phyloP scores from a whole-genome alignment of 2,797 vertebrate species.

The Denticeps clupeoides region DNA sequence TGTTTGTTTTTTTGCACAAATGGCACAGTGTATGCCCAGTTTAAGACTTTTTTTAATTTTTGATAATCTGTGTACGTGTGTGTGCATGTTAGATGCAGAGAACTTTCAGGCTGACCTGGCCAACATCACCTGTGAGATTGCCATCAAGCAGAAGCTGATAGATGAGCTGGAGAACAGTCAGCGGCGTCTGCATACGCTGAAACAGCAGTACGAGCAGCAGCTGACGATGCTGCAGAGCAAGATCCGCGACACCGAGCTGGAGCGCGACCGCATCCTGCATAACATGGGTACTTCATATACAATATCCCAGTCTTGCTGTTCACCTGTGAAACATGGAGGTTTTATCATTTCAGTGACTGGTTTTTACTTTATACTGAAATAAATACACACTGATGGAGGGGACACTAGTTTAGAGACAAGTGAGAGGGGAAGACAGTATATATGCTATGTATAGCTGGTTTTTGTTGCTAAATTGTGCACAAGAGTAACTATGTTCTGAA shows the following conservation, averaged over 20 bases:
- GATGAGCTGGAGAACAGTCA: constrained; percentile 97
- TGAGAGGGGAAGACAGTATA: too few relatives aligned
- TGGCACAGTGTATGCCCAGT: too few relatives aligned
- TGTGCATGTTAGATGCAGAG: constrained; percentile 57
- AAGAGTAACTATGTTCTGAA: neutral
- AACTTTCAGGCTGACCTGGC: constrained; percentile 88
- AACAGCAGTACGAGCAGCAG: constrained; percentile 93
- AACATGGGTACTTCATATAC: constrained; percentile 90
- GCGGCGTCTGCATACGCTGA: constrained; percentile 82
- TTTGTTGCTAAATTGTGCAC: neutral
- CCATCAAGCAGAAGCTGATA: constrained; percentile 95
- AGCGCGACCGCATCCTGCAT: constrained; percentile 90
- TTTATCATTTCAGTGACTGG: too few relatives aligned
- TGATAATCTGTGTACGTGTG: constrained; percentile 11
- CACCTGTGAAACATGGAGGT: too few relatives aligned
- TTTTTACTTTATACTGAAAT: too few relatives aligned
- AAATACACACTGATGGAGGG: too few relatives aligned
- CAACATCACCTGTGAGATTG: constrained; percentile 97
- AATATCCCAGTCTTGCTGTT: too few relatives aligned
- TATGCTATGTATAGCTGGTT: too few relatives aligned
- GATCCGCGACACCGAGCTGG: constrained; percentile 90
- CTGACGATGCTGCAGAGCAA: constrained; percentile 89
- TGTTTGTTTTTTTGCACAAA: too few relatives aligned
- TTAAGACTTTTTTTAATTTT: too few relatives aligned
- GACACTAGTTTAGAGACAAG: too few relatives aligned